Evolutionary conservation across 2,797 vertebrate genomes (phyloP).

Genomic region (Ammospiza maritima): DNA sequence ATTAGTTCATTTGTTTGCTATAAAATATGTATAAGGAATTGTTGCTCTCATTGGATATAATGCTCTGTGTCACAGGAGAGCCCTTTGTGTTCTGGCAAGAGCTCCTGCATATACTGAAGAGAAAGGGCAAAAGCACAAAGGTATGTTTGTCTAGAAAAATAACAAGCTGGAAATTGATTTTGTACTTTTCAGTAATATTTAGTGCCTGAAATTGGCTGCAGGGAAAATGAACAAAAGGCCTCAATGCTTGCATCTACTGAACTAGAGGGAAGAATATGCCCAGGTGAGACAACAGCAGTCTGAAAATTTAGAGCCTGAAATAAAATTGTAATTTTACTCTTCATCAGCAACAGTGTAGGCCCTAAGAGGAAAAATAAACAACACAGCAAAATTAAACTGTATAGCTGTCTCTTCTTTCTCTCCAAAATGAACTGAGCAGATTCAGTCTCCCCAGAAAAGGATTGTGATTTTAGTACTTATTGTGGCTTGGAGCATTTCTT

Average conservation of each 20-base stretch:
- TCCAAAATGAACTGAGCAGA: background rate
- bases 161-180: conserved; percentile 36
- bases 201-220: background rate
- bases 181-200: conserved; percentile 33
- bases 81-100: conserved; percentile 22
- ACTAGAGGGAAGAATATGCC: background rate
- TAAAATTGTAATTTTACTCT: conserved; percentile 34
- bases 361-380: background rate
- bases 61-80: conserved; percentile 3
- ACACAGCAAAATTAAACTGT: background rate
- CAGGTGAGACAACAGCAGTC: background rate
- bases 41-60: conserved; percentile 57
- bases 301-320: conserved; percentile 41
- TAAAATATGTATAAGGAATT: conserved; percentile 72
- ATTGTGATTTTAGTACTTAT: background rate
- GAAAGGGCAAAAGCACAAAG: conserved; percentile 15
- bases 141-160: conserved; percentile 21
- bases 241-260: background rate
- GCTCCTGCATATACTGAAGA: background rate
- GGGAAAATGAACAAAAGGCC: background rate
- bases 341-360: background rate
- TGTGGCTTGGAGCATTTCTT: background rate
- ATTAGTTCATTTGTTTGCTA: conserved; percentile 73
- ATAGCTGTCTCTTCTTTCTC: background rate
- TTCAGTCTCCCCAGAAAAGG: background rate